These are phyloP conservation scores for Anableps anableps DNA, from an alignment of 2,797 vertebrate species.

Conservation along the genomic window DNA sequence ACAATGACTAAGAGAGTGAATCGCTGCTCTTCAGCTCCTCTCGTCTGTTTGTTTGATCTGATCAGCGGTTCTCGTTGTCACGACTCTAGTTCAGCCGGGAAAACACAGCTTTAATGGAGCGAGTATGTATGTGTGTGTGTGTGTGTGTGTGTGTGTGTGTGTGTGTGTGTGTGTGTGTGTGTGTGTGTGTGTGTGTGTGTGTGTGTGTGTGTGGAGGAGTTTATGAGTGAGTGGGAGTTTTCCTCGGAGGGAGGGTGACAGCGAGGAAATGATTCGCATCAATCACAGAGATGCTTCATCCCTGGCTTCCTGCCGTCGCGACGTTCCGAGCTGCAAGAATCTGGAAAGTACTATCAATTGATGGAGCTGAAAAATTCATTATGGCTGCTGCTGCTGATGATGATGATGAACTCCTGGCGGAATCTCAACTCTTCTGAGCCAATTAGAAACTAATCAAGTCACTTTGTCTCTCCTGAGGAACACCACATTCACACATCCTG, in stretches of 20 bases:
- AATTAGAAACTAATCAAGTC: not conserved
- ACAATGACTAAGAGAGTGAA: not conserved
- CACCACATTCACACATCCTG: not conserved
- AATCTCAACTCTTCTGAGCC: not conserved
- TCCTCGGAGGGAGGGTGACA: conserved; percentile 21
- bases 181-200: conserved; percentile 7
- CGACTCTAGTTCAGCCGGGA: conserved; percentile 18
- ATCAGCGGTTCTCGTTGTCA: conserved; percentile 13
- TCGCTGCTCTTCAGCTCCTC: not conserved
- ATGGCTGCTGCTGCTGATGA: not conserved
- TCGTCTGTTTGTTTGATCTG: not conserved
- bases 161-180: conserved; percentile 20
- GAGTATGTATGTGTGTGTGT: conserved; percentile 23
- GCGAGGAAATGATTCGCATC: conserved; percentile 53
- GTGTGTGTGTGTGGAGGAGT: conserved; percentile 12
- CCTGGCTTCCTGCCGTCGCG: conserved; percentile 4
- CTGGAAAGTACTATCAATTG: not conserved
- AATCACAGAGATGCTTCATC: conserved; percentile 29
- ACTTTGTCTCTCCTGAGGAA: not conserved
- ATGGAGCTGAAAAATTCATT: not conserved
- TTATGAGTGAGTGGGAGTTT: conserved; percentile 43
- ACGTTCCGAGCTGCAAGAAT: not conserved
- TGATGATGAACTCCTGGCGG: not conserved
- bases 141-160: conserved; percentile 27
- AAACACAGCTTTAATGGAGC: conserved; percentile 7